Base-by-base conservation (phyloP, 35 echinoderm and acorn worm genomes). In the Apostichopus japonicus region DNA sequence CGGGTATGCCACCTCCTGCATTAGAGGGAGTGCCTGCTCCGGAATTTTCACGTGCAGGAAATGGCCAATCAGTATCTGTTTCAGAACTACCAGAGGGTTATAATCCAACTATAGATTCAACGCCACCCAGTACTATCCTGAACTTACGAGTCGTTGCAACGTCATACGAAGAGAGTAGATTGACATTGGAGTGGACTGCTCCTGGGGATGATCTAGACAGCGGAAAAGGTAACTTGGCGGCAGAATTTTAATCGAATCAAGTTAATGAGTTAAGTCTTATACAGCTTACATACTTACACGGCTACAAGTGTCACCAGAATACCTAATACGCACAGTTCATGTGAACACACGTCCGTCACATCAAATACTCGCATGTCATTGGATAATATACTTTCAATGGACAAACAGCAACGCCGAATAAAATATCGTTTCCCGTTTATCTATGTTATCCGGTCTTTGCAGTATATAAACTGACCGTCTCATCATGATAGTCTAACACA, bases 181-280 rank as follows among this genome's bases (percentile, higher is more conserved):
- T 96, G 57, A 84, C 80, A 13, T 53, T 96, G 7, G 19, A 67
- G 6, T 96, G 93, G 95, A 92, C 90, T 8, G 95, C 95, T 73
- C 90, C 93, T 6, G 95, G 95, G 27, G 93, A 96, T 78, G 93
- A 96, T 55, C 81, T 94, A 21, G 95, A 96, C 86, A 15, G 25
- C 17, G 95, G 95, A 8, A 52, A 84, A 89, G 95, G 95, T 96
- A 86, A n/a, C 15, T 92, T 82, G 27, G 61, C 59, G 10, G n/a
- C 16, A 88, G 61, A 24, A 65, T 25, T 11, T 33, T 65, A 7
- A 63, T 88, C 71, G 71, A 15, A 17, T 22, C 71, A 75, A 75
- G 22, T 75, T 75, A 75, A 75, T 75, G 15, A 22, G 71, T 75
- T 15, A 75, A 75, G 22, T 17, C 71, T 22, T 75, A 75, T 15